Conservation (phyloP, 2,888 invertebrate genomes). For the Drosophila aldrichi region DNA sequence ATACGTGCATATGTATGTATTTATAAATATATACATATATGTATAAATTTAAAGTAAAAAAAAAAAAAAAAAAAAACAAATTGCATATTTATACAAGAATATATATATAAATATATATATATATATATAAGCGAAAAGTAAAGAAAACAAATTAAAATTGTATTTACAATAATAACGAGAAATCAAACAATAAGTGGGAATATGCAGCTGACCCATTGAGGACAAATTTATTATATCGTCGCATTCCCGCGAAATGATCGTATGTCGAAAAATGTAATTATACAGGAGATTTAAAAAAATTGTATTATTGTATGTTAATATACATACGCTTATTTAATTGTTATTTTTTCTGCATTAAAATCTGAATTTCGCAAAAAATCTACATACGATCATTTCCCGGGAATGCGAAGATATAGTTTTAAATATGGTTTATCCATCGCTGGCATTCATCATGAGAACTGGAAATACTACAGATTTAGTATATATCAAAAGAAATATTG, state of each 20-base stretch:
- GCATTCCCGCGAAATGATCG: too few relatives aligned
- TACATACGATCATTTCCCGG: too few relatives aligned
- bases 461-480: constrained; percentile 13
- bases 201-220: constrained; percentile 28
- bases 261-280: too few relatives aligned
- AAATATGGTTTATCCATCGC: constrained; percentile 7
- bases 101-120: constrained; percentile 59
- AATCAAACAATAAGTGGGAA: constrained; percentile 51
- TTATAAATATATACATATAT: constrained; percentile 43
- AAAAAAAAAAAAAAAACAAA: constrained; percentile 32
- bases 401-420: too few relatives aligned
- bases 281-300: too few relatives aligned
- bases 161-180: constrained; percentile 62
- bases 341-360: too few relatives aligned
- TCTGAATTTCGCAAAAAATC: too few relatives aligned
- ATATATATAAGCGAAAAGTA: constrained; percentile 22
- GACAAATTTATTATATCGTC: constrained; percentile 27
- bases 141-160: constrained; percentile 57
- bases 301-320: too few relatives aligned
- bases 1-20: constrained; percentile 51
- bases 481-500: constrained; percentile 18
- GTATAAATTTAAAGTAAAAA: constrained; percentile 52
- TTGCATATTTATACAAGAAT: constrained; percentile 72
- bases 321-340: too few relatives aligned
- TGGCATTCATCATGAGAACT: constrained; percentile 3